phyloP scores from a whole-genome alignment of 1,140 invertebrate species.

The Callitettix versicolor region DNA sequence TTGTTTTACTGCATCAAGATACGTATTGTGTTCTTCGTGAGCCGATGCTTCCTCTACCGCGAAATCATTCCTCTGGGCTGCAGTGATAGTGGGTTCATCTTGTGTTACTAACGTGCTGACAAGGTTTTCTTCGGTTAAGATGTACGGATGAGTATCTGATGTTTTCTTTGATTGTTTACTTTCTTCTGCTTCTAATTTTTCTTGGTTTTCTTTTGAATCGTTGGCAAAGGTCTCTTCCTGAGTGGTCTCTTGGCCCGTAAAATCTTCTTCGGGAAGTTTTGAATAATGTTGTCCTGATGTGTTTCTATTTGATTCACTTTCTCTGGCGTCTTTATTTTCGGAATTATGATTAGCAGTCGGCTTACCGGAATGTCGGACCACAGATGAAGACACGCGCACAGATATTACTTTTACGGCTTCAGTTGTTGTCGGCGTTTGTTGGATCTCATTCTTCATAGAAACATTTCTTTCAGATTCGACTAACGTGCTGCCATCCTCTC shows the following conservation, averaged over 20 bases:
- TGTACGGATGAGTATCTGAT: too few species aligned
- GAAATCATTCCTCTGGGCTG: constrained; percentile 42
- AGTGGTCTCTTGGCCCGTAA: too few species aligned
- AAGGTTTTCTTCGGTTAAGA: background rate
- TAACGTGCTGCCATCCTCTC: background rate
- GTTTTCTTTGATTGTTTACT: too few species aligned
- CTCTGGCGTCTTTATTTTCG: background rate
- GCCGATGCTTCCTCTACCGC: constrained; percentile 41
- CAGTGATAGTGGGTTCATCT: constrained; percentile 38
- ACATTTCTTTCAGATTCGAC: background rate
- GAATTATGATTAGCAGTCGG: background rate
- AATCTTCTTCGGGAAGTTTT: too few species aligned
- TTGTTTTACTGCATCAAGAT: background rate
- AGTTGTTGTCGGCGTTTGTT: constrained; percentile 8
- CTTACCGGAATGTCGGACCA: constrained; percentile 23
- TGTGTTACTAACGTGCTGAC: constrained; percentile 32
- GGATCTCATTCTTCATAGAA: constrained; percentile 4
- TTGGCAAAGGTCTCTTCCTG: too few species aligned
- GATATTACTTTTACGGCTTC: constrained; percentile 27
- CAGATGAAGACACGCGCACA: constrained; percentile 33
- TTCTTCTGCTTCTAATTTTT: too few species aligned
- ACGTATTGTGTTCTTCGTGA: background rate
- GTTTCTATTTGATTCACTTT: too few species aligned
- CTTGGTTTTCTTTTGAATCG: too few species aligned
- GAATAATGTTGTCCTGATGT: too few species aligned